phyloP scores from a whole-genome alignment of 1,140 invertebrate species.

The Lordiphosa stackelbergi region DNA sequence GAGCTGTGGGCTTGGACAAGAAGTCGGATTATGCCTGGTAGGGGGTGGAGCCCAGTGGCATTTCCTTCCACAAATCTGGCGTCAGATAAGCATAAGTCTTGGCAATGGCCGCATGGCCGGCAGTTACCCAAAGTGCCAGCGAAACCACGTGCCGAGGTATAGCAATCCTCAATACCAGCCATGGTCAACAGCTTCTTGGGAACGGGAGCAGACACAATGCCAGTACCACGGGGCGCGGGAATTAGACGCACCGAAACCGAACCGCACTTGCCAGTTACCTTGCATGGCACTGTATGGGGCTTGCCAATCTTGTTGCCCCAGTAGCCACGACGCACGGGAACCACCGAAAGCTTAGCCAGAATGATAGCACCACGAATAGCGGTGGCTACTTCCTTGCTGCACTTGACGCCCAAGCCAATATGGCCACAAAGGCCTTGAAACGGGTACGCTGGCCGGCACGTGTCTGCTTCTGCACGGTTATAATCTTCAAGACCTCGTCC shows the following conservation, averaged over 20 bases:
- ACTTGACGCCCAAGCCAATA: constrained; percentile 99
- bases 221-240: constrained; percentile 99
- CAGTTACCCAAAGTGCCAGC: constrained; percentile 99
- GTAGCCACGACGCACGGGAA: constrained; percentile 98
- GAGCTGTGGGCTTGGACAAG: constrained; percentile 79
- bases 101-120: constrained; percentile 97
- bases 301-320: constrained; percentile 99
- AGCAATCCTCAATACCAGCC: constrained; percentile 99
- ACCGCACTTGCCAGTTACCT: constrained; percentile 99
- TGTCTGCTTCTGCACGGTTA: constrained; percentile 99
- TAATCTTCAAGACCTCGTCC: constrained; percentile 99
- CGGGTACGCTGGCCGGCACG: constrained; percentile 99
- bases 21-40: constrained; percentile 97
- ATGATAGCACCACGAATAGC: constrained; percentile 99
- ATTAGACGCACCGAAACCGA: constrained; percentile 98
- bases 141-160: constrained; percentile 96
- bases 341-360: constrained; percentile 97
- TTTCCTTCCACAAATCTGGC: constrained; percentile 98
- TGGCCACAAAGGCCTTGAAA: constrained; percentile 98
- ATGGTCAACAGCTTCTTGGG: constrained; percentile 99
- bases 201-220: constrained; percentile 99
- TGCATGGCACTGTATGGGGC: constrained; percentile 99
- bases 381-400: constrained; percentile 99
- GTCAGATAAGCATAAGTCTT: constrained; percentile 99
- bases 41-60: constrained; percentile 90